Evolutionary conservation across 2,797 vertebrate genomes (phyloP), one percentile per base, ranked within the genome.

Genomic region (Eulemur coronatus): DNA sequence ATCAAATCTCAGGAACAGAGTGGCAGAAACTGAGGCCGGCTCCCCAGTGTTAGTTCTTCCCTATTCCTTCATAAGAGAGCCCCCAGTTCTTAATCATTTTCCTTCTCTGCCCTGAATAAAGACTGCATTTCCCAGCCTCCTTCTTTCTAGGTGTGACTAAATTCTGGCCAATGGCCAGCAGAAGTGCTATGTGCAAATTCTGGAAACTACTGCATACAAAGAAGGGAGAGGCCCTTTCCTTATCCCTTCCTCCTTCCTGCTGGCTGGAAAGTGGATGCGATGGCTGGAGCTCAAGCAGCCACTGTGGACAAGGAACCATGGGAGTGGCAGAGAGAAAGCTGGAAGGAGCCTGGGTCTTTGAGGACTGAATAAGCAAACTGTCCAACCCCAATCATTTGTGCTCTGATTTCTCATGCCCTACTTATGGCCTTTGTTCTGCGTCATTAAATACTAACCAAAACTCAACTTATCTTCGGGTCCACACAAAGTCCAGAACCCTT

Each of bases 341-440:
- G 13, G 28, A 65, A 41, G 3, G 57, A 82, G 30, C 17, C 59
- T 33, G 17, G 9, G 18, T 61, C 41, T 48, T 61, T 57, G 59
- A 12, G 26, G 24, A 41, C 57, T 91, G 97, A 98, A 96, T 95
- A 94, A 97, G 93, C 89, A 97, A 97, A 86, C 84, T 89, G 86
- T 84, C 75, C 70, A 33, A 43, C 88, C 89, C 22, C 82, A 9
- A 10, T 88, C 92, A 93, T 46, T 57, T 79, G 20, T 75, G 82
- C 73, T 91, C 87, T 85, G 84, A 96, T 93, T 97, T 72, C 90
- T 94, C 76, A 46, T 69, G 86, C 24, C 82, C 80, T 94, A 41
- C 76, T 78, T 85, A 94, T 63, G 79, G 48, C 69, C n/a, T 87
- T 48, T 81, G 81, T 73, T 95, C 80, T 90, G 57, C 35, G 38